Evolutionary conservation across 2,888 invertebrate genomes (phyloP).

Genomic region (Plagodis dolabraria): DNA sequence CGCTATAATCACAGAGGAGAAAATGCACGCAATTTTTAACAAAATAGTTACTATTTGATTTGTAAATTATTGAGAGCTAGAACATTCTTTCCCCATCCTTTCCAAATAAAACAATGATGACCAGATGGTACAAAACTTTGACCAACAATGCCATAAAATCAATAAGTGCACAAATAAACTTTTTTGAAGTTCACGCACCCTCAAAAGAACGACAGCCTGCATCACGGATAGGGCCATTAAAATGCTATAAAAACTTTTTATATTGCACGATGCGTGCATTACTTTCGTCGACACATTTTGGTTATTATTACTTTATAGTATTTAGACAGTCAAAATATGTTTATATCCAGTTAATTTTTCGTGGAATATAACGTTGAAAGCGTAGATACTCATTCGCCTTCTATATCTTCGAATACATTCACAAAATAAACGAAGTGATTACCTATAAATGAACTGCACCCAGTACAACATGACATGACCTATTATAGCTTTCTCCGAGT

Average conservation of each 20-base stretch:
- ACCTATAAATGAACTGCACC: constrained; percentile 32
- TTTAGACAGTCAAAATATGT: background rate
- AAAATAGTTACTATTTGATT: constrained; percentile 5
- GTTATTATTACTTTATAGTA: background rate
- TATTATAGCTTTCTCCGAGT: constrained; percentile 68
- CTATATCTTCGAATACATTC: constrained; percentile 32
- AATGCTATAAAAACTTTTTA: constrained; percentile 22
- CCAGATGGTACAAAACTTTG: constrained; percentile 3
- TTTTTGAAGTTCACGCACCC: constrained; percentile 19
- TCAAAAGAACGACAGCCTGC: constrained; percentile 10
- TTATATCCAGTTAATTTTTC: too few relatives aligned
- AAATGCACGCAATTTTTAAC: constrained; percentile 43
- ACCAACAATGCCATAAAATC: constrained; percentile 15
- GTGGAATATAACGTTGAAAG: too few relatives aligned
- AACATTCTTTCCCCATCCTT: background rate
- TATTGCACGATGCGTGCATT: constrained; percentile 12
- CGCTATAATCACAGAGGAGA: constrained; percentile 45
- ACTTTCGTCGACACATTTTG: constrained; percentile 9
- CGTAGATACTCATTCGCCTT: background rate
- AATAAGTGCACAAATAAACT: constrained; percentile 14
- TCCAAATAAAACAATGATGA: constrained; percentile 7
- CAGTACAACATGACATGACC: constrained; percentile 45
- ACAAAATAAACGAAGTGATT: constrained; percentile 33
- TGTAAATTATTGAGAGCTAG: background rate
- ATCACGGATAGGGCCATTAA: constrained; percentile 14